Evolutionary conservation across 2,797 vertebrate genomes (phyloP), one percentile per base, ranked within the genome.

Genomic region (Artibeus jamaicensis): DNA sequence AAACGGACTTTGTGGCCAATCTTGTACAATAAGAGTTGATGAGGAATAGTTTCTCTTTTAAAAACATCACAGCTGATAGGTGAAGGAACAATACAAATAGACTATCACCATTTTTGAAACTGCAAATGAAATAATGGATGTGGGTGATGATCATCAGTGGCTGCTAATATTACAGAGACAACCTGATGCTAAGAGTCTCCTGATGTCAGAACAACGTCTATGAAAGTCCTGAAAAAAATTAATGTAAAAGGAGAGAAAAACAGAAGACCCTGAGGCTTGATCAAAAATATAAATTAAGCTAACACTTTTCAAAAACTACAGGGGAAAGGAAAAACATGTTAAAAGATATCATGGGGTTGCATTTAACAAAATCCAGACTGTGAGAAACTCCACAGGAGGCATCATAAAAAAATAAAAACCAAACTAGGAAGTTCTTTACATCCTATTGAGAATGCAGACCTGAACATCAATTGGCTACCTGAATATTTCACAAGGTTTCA

Each of bases 361-460:
- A 92, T 44, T 78, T 50, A 83, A 89, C 48, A 92, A 95, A 96
- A 94, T 18, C 18, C 53, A 90, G 19, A 82, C 73, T 46, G 14
- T 46, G 73, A 94, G n/a, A 78, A 93, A 87, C 55, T 48, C 81
- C 77, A 85, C 12, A 82, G 82, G 44, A 82, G 22, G 70, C 29
- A 83, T 73, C 74, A 65, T 46, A 73, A 91, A 71, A 89, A 93
- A 57, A 67, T 19, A 57, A 53, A 92, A 95, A 81, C 48, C 53
- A 55, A 94, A 89, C 19, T 90, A 74, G 84, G 50, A 96, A 91
- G 34, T 79, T 93, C 39, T 85, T 94, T 34, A 74, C 7, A 81
- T 34, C n/a, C 91, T 73, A 46, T 42, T 39, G 68, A 86, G 44
- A 89, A 70, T 15, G 9, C 32, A 74, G 34, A 86, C 14, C 22